phyloP scores from a whole-genome alignment of 2,888 invertebrate species.

The Stictocephala bisonia region DNA sequence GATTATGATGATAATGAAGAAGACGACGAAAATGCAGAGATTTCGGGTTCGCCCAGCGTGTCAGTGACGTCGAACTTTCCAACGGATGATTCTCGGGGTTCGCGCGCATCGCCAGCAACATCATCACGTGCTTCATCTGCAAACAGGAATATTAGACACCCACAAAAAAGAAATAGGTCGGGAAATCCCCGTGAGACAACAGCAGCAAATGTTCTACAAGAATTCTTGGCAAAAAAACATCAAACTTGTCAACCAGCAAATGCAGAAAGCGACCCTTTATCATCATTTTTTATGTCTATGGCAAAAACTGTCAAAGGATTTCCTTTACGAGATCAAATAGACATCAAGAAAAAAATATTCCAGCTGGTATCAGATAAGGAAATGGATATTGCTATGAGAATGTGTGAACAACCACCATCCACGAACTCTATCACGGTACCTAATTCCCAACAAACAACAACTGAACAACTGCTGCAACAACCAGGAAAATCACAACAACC shows the following conservation, averaged over 20 bases:
- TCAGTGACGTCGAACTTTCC: not conserved
- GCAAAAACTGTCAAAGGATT: slow-evolving; percentile 28
- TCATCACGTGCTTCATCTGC: not conserved
- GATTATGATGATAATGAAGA: not conserved
- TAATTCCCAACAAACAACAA: too few relatives aligned
- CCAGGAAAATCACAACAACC: too few relatives aligned
- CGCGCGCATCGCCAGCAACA: not conserved
- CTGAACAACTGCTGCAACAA: too few relatives aligned
- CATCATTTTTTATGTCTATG: slow-evolving; percentile 20
- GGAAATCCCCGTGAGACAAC: not conserved
- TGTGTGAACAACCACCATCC: not conserved
- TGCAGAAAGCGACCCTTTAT: not conserved
- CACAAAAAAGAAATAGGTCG: slow-evolving; percentile 9
- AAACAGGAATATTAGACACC: not conserved
- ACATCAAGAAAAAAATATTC: slow-evolving; percentile 8
- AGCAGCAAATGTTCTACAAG: slow-evolving; percentile 23
- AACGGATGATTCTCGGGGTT: not conserved
- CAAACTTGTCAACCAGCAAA: not conserved
- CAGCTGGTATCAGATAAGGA: slow-evolving; percentile 8
- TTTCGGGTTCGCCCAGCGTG: not conserved
- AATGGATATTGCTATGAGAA: slow-evolving; percentile 7
- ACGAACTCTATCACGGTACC: too few relatives aligned
- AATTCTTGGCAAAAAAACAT: slow-evolving; percentile 20
- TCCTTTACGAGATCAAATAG: slow-evolving; percentile 14
- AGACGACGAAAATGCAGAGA: not conserved